Conservation (phyloP, 2,888 invertebrate genomes). For the Atethmia centrago region DNA sequence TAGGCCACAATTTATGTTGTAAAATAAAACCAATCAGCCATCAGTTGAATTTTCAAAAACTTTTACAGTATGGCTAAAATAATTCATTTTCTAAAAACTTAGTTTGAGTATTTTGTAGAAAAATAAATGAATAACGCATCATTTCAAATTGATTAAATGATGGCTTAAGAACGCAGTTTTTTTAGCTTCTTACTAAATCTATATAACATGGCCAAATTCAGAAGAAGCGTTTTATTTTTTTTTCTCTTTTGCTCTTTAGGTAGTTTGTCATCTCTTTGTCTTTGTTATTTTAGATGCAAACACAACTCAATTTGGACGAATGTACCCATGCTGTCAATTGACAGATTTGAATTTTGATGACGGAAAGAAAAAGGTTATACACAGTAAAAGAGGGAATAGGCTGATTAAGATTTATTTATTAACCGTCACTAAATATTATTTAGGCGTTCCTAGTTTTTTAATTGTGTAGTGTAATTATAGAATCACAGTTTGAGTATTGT, state of each 20-base stretch:
- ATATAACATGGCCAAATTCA: slow-evolving; percentile 22
- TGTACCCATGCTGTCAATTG: slow-evolving; percentile 85
- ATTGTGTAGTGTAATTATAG: slow-evolving; percentile 73
- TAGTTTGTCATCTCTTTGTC: slow-evolving; percentile 6
- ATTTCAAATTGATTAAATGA: background rate
- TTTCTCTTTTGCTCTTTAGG: slow-evolving; percentile 36
- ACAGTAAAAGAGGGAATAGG: slow-evolving; percentile 88
- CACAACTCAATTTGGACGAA: slow-evolving; percentile 52
- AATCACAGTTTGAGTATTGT: slow-evolving; percentile 74
- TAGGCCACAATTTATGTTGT: no score
- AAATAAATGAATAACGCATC: background rate
- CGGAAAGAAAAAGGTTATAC: slow-evolving; percentile 90
- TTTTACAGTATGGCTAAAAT: background rate
- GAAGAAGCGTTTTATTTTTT: background rate
- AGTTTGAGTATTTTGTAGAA: background rate
- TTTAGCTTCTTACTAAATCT: slow-evolving; percentile 12
- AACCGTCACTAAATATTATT: slow-evolving; percentile 73
- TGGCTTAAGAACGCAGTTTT: slow-evolving; percentile 40
- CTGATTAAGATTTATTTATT: slow-evolving; percentile 80
- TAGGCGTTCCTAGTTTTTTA: slow-evolving; percentile 71
- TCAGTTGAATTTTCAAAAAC: background rate
- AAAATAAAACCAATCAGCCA: background rate
- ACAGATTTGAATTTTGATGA: slow-evolving; percentile 90
- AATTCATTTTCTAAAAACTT: background rate
- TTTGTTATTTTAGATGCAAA: slow-evolving; percentile 12